Conservation (phyloP, 2,888 invertebrate genomes). For the Patella pellucida region DNA sequence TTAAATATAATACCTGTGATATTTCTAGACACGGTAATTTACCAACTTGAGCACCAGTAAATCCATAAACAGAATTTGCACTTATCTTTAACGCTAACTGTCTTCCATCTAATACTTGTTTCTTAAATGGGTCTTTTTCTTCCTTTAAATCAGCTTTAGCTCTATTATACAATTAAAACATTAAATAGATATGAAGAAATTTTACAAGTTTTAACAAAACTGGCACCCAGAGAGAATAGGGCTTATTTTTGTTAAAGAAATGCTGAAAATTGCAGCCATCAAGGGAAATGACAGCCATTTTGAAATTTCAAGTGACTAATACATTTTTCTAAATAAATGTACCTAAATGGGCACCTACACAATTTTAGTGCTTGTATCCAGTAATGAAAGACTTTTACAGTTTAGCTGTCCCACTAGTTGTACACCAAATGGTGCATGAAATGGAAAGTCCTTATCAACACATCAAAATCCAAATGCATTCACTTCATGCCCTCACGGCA, state of each 20-base stretch:
- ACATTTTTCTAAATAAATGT: too few species aligned
- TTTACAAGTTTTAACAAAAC: not conserved
- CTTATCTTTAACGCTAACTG: conserved; percentile 98
- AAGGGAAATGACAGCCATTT: too few species aligned
- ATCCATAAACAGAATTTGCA: conserved; percentile 99
- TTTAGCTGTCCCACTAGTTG: too few species aligned
- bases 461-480: conserved; percentile 28
- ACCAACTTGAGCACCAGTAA: conserved; percentile 98
- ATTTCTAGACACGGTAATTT: conserved; percentile 96
- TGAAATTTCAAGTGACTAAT: too few species aligned
- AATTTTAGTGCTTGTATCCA: too few species aligned
- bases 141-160: conserved; percentile 95
- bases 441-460: conserved; percentile 29
- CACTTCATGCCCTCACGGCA: conserved; percentile 23
- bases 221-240: not conserved
- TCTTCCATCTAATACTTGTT: conserved; percentile 92
- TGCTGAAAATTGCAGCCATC: too few species aligned
- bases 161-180: conserved; percentile 46
- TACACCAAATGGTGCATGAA: conserved; percentile 31
- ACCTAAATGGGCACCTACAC: too few species aligned
- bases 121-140: conserved; percentile 93
- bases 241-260: not conserved
- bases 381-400: too few species aligned
- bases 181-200: too few species aligned
- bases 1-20: conserved; percentile 77